phyloP scores from a whole-genome alignment of 1,140 invertebrate genomes.

The Aporrectodea caliginosa region DNA sequence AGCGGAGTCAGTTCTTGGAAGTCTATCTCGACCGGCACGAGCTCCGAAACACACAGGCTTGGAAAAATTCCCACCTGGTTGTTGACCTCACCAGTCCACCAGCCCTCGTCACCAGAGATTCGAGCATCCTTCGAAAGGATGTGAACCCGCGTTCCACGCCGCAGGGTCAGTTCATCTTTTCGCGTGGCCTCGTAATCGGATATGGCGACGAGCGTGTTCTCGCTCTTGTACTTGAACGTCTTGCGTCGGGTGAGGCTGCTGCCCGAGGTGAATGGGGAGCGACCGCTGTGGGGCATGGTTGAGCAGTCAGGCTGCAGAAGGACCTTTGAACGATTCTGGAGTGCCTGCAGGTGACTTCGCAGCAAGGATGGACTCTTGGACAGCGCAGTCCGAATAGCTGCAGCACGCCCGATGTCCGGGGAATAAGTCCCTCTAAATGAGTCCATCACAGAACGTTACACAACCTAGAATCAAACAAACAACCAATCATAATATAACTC shows the following conservation, averaged over 20 bases:
- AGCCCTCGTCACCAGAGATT: constrained; percentile 93
- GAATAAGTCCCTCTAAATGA: neutral
- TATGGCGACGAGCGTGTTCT: constrained; percentile 68
- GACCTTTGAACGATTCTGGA: neutral
- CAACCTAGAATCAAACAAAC: too few species aligned
- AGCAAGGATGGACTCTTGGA: neutral
- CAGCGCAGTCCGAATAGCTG: neutral
- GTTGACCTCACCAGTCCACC: constrained; percentile 91
- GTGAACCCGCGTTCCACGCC: constrained; percentile 82
- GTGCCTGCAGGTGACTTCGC: neutral
- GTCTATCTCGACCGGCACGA: constrained; percentile 74
- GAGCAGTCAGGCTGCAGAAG: neutral
- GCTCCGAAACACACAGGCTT: constrained; percentile 81
- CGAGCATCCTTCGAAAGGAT: constrained; percentile 87
- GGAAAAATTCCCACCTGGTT: constrained; percentile 81
- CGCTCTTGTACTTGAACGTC: constrained; percentile 20
- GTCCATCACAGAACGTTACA: too few species aligned
- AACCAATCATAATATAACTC: too few species aligned
- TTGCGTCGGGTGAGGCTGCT: constrained; percentile 7
- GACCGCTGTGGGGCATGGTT: neutral
- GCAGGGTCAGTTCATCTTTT: constrained; percentile 84
- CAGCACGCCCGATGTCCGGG: neutral
- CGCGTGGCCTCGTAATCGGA: constrained; percentile 91
- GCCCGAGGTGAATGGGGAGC: neutral
- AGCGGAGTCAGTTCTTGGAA: constrained; percentile 75